Evolutionary conservation across 2,888 invertebrate species (phyloP).

Genomic region (Glyphotaelius pellucidus): DNA sequence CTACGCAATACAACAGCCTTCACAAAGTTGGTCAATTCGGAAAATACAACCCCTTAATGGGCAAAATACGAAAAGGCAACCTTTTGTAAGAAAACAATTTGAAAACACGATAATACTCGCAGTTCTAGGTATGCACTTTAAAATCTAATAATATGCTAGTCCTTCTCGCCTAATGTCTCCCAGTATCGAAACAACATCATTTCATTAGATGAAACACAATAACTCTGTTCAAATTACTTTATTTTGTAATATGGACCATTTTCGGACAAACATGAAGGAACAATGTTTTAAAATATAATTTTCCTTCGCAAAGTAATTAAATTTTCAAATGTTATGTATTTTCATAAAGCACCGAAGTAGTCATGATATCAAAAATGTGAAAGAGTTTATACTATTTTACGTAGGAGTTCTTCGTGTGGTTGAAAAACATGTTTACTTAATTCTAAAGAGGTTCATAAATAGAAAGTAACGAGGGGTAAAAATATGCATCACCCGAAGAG

Average conservation of each 20-base stretch:
- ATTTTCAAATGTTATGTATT: neutral
- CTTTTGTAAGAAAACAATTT: neutral
- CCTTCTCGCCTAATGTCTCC: neutral
- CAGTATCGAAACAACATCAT: neutral
- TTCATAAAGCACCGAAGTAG: neutral
- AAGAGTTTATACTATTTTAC: neutral
- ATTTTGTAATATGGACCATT: neutral
- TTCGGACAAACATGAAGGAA: neutral
- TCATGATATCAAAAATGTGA: neutral
- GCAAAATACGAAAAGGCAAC: neutral
- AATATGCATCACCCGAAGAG: neutral
- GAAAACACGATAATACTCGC: neutral
- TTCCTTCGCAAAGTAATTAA: neutral
- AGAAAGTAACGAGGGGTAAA: neutral
- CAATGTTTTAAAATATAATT: neutral
- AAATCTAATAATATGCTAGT: neutral
- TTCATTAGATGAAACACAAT: neutral
- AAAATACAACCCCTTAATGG: neutral
- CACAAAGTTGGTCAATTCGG: neutral
- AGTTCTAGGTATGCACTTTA: neutral
- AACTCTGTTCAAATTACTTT: neutral
- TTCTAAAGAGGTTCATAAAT: neutral
- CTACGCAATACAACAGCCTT: neutral
- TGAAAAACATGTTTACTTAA: neutral
- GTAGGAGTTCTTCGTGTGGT: neutral